Evolutionary conservation across 1,140 invertebrate genomes (phyloP), one percentile per base, ranked within the genome.

Genomic region (Pseudomyrmex concolor): DNA sequence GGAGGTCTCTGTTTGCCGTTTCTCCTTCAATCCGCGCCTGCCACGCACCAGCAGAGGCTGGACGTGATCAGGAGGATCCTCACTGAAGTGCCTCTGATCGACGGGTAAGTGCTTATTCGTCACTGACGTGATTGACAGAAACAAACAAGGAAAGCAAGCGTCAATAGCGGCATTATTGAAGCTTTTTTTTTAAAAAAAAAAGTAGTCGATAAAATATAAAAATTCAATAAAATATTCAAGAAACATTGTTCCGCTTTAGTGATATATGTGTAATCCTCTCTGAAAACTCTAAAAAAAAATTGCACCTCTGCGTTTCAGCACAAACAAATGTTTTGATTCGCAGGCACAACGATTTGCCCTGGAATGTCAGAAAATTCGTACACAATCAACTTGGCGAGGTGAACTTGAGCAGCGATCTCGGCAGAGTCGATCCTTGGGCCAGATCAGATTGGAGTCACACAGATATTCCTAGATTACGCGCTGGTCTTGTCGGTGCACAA

Each of bases 281-380:
- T 43, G 15, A 34, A 34, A 34, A 45, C 25, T 25, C 25, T 25
- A 25, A 25, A 3, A 25, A 3, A 19, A 15, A 45, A 22, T 55
- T 51, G 13, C 4, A 60, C 19, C 43, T 73, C 17, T 10, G 0
- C 34, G 7, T 34, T 34, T 34, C 34, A 34, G 34, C 34, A 7
- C 4, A 34, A 5, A 34, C 25, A 34, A 34, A 7, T 7, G 10
- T 51, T 2, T 51, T 25, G 50, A 45, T 83, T 92, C 88, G 8
- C 93, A 98, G 97, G 68, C 97, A 98, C 94, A 98, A 98, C 93
- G 97, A 98, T 94, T 95, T 98, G 90, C 96, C 98, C 57, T 98
- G 97, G 96, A 97, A 97, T 91, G 96, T 97, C 83, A 95, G 97
- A 84, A 97, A 97, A 90, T 97, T 97, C 92, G 95, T 97, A 80